Percentiles rank a stretch among this genome's conserved stretches.
These are phyloP conservation scores for Crocidura indochinensis DNA, from an alignment of 2,797 vertebrate genomes.

Conservation along the genomic window DNA sequence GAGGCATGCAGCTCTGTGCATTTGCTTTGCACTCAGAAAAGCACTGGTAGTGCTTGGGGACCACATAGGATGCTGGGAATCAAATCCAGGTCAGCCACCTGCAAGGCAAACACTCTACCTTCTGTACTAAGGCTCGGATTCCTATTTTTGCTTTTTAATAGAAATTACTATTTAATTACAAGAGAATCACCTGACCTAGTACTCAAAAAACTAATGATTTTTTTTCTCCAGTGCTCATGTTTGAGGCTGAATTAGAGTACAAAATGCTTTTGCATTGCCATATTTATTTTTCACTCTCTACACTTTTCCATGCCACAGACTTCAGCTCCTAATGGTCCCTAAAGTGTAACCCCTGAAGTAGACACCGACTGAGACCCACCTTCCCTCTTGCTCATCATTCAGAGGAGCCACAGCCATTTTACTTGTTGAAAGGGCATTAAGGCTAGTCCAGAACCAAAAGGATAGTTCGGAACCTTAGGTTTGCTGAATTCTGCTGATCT, in stretches of 20 bases:
- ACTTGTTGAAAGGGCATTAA: neutral
- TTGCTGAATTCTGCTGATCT: neutral
- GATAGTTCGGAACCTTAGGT: neutral
- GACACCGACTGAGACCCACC: neutral
- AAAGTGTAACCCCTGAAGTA: neutral
- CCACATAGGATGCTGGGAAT: too few species aligned
- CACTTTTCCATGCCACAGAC: neutral
- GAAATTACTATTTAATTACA: neutral
- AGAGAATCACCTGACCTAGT: neutral
- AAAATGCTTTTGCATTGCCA: constrained; percentile 2
- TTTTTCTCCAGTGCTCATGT: neutral
- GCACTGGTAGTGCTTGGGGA: too few species aligned
- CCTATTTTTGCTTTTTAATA: neutral
- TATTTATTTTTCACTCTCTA: neutral
- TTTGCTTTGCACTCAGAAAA: too few species aligned
- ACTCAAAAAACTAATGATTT: neutral
- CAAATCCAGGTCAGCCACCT: too few species aligned
- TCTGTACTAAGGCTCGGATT: too few species aligned
- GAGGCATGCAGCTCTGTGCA: too few species aligned
- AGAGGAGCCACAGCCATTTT: neutral
- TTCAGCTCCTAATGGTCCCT: neutral
- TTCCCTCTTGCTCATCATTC: neutral
- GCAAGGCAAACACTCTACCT: too few species aligned
- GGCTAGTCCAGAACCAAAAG: neutral
- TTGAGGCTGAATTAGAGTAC: neutral